A percentile compares a stretch with the other conserved stretches of the same genome.
These are phyloP conservation scores for Alethe diademata DNA, from an alignment of 2,113 vertebrate species.

Conservation along the genomic window DNA sequence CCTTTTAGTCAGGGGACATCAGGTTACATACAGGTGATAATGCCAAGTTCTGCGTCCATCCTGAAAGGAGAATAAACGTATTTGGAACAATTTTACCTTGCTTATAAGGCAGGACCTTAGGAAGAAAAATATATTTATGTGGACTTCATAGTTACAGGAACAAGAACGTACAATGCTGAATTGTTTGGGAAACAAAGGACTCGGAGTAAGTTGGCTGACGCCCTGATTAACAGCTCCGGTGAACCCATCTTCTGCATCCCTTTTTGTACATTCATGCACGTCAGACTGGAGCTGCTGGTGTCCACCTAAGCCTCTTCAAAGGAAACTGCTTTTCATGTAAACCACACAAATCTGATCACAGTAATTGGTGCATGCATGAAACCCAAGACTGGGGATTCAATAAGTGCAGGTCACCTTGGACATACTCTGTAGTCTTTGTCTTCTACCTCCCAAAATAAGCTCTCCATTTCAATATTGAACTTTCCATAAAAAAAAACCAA, in stretches of 20 bases:
- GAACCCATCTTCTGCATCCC: not conserved
- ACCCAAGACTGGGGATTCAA: not conserved
- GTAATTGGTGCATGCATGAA: not conserved
- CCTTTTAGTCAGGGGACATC: not conserved
- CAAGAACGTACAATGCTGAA: not conserved
- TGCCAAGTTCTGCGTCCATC: not conserved
- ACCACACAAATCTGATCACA: not conserved
- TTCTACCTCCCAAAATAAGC: not conserved
- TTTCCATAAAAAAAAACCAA: not conserved
- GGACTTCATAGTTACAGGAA: not conserved
- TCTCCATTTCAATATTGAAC: not conserved
- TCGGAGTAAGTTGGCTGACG: not conserved
- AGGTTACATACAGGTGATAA: not conserved
- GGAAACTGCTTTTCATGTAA: not conserved
- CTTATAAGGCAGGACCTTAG: not conserved
- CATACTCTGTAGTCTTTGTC: not conserved
- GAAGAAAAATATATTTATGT: not conserved
- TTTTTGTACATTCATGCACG: rapidly evolving
- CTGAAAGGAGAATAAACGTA: not conserved
- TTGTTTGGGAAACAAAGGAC: not conserved
- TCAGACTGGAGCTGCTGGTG: not conserved
- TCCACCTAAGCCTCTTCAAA: not conserved
- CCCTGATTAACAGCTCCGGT: not conserved
- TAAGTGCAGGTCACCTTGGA: not conserved
- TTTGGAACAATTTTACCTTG: not conserved